Conservation (phyloP, 2,797 vertebrate species). For the Pelobates cultripes region DNA sequence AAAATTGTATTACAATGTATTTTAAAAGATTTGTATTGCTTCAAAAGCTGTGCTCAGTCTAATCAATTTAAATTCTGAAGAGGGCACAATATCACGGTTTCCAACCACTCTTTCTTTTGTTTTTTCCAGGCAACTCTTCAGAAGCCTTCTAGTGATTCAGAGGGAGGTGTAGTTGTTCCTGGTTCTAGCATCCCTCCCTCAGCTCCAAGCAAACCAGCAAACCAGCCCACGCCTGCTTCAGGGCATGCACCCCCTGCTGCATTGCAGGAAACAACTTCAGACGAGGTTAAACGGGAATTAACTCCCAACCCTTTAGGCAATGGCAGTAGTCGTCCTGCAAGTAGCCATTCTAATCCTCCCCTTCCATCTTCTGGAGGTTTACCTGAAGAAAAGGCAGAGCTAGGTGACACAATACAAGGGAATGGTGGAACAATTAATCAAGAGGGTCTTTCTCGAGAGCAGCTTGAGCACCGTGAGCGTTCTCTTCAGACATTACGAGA, state of each 20-base stretch:
- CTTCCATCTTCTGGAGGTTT: conserved; percentile 59
- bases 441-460: conserved; percentile 91
- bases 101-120: conserved; percentile 54
- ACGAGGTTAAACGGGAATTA: conserved; percentile 72
- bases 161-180: conserved; percentile 65
- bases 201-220: conserved; percentile 58
- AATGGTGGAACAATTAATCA: conserved; percentile 69
- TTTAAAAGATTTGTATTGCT: too few species aligned
- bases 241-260: conserved; percentile 41
- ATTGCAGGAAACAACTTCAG: conserved; percentile 61
- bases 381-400: conserved; percentile 72
- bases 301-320: conserved; percentile 73
- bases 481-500: conserved; percentile 94
- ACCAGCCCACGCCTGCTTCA: conserved; percentile 61
- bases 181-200: conserved; percentile 60
- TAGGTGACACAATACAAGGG: conserved; percentile 64
- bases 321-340: conserved; percentile 63
- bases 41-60: too few species aligned
- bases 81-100: too few species aligned
- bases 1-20: too few species aligned
- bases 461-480: conserved; percentile 93
- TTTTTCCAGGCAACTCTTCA: conserved; percentile 81
- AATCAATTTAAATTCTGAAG: too few species aligned
- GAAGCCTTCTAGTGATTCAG: conserved; percentile 78
- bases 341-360: conserved; percentile 71